A percentile compares a stretch with the other conserved stretches of the same genome.
phyloP scores from a whole-genome alignment of 1,140 invertebrate species.

The Lordiphosa clarofinis region DNA sequence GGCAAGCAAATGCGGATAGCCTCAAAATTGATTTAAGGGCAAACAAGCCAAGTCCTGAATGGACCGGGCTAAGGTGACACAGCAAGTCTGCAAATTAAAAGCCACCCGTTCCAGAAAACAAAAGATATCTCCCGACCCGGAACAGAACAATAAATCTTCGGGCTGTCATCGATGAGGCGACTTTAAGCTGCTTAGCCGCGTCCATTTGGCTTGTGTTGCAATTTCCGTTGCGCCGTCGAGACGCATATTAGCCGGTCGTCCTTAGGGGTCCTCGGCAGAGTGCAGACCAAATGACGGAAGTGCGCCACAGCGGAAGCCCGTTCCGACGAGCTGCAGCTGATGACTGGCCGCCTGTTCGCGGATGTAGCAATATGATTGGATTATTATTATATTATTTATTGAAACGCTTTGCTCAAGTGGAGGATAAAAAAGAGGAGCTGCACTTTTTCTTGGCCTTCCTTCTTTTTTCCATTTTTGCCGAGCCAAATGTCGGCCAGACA shows the following conservation, averaged over 20 bases:
- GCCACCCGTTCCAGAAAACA: slow-evolving; percentile 37
- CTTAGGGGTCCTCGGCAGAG: slow-evolving; percentile 3
- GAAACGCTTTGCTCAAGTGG: slow-evolving; percentile 48
- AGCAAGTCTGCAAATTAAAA: slow-evolving; percentile 22
- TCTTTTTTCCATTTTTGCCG: slow-evolving; percentile 15
- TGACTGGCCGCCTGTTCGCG: slow-evolving; percentile 51
- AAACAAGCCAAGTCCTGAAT: slow-evolving; percentile 1
- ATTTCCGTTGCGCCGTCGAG: slow-evolving; percentile 58
- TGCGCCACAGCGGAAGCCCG: slow-evolving; percentile 38
- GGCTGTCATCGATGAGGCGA: slow-evolving; percentile 61
- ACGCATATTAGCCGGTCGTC: slow-evolving; percentile 56
- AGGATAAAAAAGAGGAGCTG: not conserved
- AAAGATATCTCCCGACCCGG: slow-evolving; percentile 24
- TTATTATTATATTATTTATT: slow-evolving; percentile 78
- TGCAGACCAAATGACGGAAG: slow-evolving; percentile 20
- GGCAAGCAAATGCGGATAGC: slow-evolving; percentile 28
- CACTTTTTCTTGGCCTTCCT: slow-evolving; percentile 9
- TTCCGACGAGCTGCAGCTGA: slow-evolving; percentile 30
- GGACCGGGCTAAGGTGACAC: slow-evolving; percentile 17
- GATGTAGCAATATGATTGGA: slow-evolving; percentile 75
- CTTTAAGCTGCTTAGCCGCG: slow-evolving; percentile 66
- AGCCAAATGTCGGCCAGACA: slow-evolving; percentile 58
- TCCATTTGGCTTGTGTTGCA: slow-evolving; percentile 48
- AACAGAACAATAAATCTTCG: slow-evolving; percentile 58
- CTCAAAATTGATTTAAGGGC: slow-evolving; percentile 21